Evolutionary conservation across 2,113 vertebrate genomes (phyloP).

Genomic region (Nothoprocta pentlandii): DNA sequence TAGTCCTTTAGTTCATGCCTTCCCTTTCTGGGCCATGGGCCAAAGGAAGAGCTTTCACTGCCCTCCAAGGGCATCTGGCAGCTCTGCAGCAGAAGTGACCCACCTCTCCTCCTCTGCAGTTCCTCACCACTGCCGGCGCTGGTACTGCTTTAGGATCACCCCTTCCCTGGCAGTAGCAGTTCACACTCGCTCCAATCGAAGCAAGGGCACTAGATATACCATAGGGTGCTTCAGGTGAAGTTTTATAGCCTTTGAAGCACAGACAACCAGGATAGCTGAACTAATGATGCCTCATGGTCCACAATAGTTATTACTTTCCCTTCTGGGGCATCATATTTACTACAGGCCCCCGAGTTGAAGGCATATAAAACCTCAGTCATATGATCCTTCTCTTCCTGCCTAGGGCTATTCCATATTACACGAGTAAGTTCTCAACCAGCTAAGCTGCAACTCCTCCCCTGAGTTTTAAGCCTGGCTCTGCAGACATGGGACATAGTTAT

Average conservation of each 20-base stretch:
- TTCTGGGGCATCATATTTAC: neutral
- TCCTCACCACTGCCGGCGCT: neutral
- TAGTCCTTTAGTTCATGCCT: neutral
- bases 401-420: neutral
- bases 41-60: neutral
- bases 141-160: neutral
- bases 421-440: neutral
- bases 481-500: neutral
- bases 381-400: neutral
- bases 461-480: neutral
- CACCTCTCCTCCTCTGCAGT: neutral
- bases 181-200: neutral
- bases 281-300: neutral
- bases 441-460: neutral
- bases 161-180: neutral
- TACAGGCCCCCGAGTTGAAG: neutral
- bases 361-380: neutral
- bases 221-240: rapidly evolving
- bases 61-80: neutral
- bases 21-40: neutral
- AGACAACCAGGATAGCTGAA: neutral
- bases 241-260: neutral
- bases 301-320: neutral
- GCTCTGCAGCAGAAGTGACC: neutral
- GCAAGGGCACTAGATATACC: neutral